A percentile compares a stretch with the other conserved stretches of the same genome.
These are phyloP conservation scores for Clistopyga incitator DNA, from an alignment of 2,888 invertebrate species.

Conservation along the genomic window DNA sequence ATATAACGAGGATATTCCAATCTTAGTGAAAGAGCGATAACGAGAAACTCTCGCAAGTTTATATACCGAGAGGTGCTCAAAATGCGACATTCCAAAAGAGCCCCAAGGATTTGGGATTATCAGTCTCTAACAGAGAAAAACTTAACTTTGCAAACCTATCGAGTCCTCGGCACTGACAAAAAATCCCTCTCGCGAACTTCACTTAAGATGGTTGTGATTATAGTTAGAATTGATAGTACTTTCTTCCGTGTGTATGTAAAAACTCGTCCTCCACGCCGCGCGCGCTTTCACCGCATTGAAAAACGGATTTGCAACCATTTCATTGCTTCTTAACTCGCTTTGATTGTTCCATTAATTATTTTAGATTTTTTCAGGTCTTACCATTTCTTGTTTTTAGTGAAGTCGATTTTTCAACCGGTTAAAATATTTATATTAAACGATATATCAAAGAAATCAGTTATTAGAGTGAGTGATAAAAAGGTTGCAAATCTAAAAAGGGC, in stretches of 20 bases:
- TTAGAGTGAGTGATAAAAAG: not conserved
- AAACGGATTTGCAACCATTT: not conserved
- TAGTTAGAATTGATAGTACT: constrained; percentile 64
- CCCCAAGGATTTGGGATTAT: constrained; percentile 26
- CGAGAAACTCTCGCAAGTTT: not conserved
- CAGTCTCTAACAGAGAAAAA: constrained; percentile 29
- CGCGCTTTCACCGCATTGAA: constrained; percentile 9
- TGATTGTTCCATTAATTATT: constrained; percentile 10
- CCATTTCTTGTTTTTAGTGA: not conserved
- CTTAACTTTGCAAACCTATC: constrained; percentile 14
- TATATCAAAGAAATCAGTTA: not conserved
- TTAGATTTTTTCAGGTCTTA: not conserved
- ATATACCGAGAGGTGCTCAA: not conserved
- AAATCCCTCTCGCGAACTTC: constrained; percentile 57
- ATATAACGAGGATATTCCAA: constrained; percentile 34
- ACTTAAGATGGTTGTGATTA: constrained; percentile 71
- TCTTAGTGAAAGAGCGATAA: constrained; percentile 37
- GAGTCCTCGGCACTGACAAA: constrained; percentile 25
- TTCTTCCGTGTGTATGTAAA: constrained; percentile 53
- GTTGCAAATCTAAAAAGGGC: not conserved
- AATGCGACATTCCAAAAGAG: constrained; percentile 34
- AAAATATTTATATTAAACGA: not conserved
- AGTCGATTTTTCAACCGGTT: not conserved
- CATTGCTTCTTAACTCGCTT: not conserved
- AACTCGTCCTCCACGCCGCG: constrained; percentile 39